phyloP scores from a whole-genome alignment of 1,140 invertebrate species.

The Melitaea cinxia region DNA sequence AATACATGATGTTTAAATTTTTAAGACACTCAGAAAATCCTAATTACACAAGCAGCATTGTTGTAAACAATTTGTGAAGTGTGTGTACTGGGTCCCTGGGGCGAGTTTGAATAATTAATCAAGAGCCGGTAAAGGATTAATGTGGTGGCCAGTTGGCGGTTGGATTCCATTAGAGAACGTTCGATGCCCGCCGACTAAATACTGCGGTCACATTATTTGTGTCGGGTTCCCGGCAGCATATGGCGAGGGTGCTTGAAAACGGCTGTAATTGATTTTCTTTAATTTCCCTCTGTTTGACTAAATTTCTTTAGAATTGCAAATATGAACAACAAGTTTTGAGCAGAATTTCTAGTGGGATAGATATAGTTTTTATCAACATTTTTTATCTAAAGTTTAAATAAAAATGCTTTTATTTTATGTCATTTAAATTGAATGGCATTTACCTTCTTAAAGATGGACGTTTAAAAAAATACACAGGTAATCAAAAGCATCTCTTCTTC shows the following conservation, averaged over 20 bases:
- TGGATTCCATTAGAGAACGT: slow-evolving; percentile 75
- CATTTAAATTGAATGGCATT: no score
- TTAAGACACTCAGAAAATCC: slow-evolving; percentile 18
- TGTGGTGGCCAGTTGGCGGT: slow-evolving; percentile 79
- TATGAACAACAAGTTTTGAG: no score
- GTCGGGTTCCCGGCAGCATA: slow-evolving; percentile 50
- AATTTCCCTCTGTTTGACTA: slow-evolving; percentile 11
- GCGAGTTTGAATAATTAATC: slow-evolving; percentile 80
- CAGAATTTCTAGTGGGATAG: no score
- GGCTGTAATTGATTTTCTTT: slow-evolving; percentile 49
- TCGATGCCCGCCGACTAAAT: slow-evolving; percentile 75
- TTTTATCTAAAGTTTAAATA: no score
- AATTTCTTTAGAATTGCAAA: background rate
- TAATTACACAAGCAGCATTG: slow-evolving; percentile 45
- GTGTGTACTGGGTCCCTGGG: slow-evolving; percentile 51
- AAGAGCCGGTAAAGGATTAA: slow-evolving; percentile 79
- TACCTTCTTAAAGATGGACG: no score
- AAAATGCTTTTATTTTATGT: no score
- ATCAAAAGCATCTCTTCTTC: no score
- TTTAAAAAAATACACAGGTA: no score
- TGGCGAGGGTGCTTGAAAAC: slow-evolving; percentile 47
- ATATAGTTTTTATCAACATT: no score
- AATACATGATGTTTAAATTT: background rate
- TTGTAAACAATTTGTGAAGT: slow-evolving; percentile 71
- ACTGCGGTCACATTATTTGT: slow-evolving; percentile 74